Base-by-base conservation (phyloP, 2,888 invertebrate genomes). In the Tetramorium bicarinatum region DNA sequence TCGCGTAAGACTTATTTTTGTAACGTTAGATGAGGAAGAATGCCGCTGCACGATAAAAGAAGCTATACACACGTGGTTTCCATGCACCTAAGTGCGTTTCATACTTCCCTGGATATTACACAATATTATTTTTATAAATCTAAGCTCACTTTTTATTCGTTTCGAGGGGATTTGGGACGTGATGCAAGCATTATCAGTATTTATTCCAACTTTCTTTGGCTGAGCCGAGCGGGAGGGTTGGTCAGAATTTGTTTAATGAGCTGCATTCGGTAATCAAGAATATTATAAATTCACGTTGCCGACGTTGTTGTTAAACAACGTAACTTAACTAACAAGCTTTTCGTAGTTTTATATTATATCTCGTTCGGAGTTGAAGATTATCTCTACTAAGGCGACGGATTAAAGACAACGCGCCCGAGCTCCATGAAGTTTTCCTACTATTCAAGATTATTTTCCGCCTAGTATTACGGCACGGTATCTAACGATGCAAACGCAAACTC, bases 401-500 rank as follows among this genome's bases (percentile, higher is more conserved):
- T 80, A 80, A 80, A 80, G 72, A 80, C 79, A 71, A 71, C 79
- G 59, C 66, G 44, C 44, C 71, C 34, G 47, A 38, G 29, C 59
- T 38, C 38, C 25, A 66, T 38, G 52, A 76, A 76, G 82, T 79
- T 82, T 67, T 67, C 77, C 77, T 77, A 61, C 83, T 67, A 69
- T 83, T 83, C 83, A 77, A 83, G 67, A 77, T 77, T 77, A 83
- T 83, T 83, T 83, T 77, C 79, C 79, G 59, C 61, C 61, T 41
- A 49, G 41, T 72, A 80, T 80, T 80, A 80, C 71, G 72, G 72
- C 72, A 72, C 59, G 66, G 77, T 52, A 71, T 75, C 71, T 82
- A 85, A 76, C 82, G 76, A 82, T 64, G 85, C 88, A 81, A 77
- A 81, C 82, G 81, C 84, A 81, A 84, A 66, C 81, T 41, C 62